Evolutionary conservation across 2,113 vertebrate genomes (phyloP).

Genomic region (Paraplagusia blochii): DNA sequence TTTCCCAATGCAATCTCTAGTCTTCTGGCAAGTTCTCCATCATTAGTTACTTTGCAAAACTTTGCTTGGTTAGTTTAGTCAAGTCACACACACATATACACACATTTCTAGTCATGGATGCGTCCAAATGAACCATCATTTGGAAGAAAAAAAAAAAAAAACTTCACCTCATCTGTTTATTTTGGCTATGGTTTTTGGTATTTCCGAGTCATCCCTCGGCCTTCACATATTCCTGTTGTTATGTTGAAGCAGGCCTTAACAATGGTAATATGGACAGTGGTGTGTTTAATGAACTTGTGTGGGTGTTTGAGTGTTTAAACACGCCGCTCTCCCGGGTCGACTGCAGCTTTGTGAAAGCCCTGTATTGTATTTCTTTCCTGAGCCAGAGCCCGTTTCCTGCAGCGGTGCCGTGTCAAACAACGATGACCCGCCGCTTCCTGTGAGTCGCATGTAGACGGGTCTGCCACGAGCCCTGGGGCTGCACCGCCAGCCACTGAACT

Average conservation of each 20-base stretch:
- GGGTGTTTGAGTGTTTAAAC: conserved; percentile 71
- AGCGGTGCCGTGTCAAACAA: conserved; percentile 77
- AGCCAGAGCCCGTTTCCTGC: conserved; percentile 86
- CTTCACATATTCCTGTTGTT: conserved; percentile 38
- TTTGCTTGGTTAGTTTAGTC: too few species aligned
- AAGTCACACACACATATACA: too few species aligned
- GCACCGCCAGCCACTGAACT: conserved; percentile 58
- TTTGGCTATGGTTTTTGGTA: too few species aligned
- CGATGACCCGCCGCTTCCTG: conserved; percentile 87
- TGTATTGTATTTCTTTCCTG: conserved; percentile 92
- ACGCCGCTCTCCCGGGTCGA: conserved; percentile 52
- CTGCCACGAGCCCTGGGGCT: conserved; percentile 80
- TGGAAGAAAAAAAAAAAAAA: too few species aligned
- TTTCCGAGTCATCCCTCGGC: too few species aligned
- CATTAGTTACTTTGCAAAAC: too few species aligned
- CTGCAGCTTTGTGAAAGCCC: conserved; percentile 68
- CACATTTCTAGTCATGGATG: too few species aligned
- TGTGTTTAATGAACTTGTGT: conserved; percentile 49
- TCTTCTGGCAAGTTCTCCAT: too few species aligned
- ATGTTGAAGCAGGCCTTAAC: conserved; percentile 44
- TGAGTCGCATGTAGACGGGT: conserved; percentile 77
- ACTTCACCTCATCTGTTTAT: too few species aligned
- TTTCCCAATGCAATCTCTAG: too few species aligned
- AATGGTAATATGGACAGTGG: conserved; percentile 63
- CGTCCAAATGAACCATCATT: too few species aligned